Conservation (phyloP, 2,797 vertebrate genomes). For the Rhynchonycteris naso region DNA sequence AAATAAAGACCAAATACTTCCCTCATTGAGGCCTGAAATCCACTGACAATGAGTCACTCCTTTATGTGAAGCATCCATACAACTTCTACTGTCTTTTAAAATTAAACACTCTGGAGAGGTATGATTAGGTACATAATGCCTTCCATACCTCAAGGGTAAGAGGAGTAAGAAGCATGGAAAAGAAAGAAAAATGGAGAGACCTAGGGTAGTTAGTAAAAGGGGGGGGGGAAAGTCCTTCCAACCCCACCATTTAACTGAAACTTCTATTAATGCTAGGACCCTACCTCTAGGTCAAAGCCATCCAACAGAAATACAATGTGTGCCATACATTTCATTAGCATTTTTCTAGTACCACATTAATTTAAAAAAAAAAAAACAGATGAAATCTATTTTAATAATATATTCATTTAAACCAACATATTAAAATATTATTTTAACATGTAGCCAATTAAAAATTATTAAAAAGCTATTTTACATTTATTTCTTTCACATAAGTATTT, state of each 20-base stretch:
- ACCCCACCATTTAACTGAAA: background rate
- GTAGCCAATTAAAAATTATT: constrained; percentile 15
- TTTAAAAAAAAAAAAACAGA: no score
- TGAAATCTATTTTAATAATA: constrained; percentile 35
- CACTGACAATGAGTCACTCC: background rate
- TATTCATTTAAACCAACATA: background rate
- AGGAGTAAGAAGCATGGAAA: background rate
- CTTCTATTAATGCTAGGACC: background rate
- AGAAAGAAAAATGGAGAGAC: background rate
- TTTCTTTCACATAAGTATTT: background rate
- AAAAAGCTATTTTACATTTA: background rate
- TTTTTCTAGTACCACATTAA: background rate
- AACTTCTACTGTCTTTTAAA: constrained; percentile 32
- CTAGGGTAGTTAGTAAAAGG: background rate
- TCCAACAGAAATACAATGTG: background rate
- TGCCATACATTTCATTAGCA: background rate
- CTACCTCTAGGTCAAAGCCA: background rate
- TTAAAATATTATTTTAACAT: constrained; percentile 5
- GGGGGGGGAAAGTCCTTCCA: background rate
- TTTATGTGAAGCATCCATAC: background rate
- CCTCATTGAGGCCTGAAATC: background rate
- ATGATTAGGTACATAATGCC: background rate
- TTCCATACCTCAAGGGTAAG: background rate
- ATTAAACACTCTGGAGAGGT: constrained; percentile 7
- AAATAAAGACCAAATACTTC: background rate